Base-by-base conservation (phyloP, 2,888 invertebrate genomes). In the Axea sp. region DNA sequence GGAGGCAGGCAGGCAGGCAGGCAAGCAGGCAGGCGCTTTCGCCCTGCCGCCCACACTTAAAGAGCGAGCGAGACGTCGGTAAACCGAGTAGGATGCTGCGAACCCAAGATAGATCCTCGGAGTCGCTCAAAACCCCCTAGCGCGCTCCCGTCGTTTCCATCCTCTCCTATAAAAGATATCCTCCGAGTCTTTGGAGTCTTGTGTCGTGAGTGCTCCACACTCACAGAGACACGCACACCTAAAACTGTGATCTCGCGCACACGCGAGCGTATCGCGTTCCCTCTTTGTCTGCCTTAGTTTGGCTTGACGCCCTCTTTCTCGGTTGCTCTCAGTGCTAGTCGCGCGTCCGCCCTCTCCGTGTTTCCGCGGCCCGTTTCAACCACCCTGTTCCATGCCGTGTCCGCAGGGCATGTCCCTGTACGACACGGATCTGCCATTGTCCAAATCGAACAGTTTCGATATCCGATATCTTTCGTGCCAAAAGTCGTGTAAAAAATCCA, bases 321-420 rank as follows among this genome's bases (percentile, higher is more conserved):
- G 2, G 28, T 41, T 49, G 51, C 53, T 55, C 69, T 45, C 51
- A 30, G 78, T 78, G 78, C 76, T 77, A 79, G 81, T 77, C 81
- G 83, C 81, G 83, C 83, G 82, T 83, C 85, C 86, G 85, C 85
- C 85, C 86, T 85, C 84, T 85, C 82, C 85, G 84, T 85, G 85
- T 85, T 86, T 83, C 86, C 85, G 85, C 82, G 85, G 85, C 84
- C 85, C 87, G 83, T 84, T 85, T 84, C 85, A 83, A 85, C 86
- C 84, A 82, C 84, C 84, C 85, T 83, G 82, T 84, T 84, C 83
- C 84, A 82, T 82, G 79, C 84, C 67, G 55, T 69, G 68, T 75
- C 73, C 68, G 75, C 64, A 60, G 45, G 59, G 57, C 67, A 74
- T 75, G 67, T 60, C 75, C 67, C 74, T 76, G 69, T 65, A 71